Conservation (phyloP, 2,797 vertebrate genomes). For the Pangasius mekongensis region DNA sequence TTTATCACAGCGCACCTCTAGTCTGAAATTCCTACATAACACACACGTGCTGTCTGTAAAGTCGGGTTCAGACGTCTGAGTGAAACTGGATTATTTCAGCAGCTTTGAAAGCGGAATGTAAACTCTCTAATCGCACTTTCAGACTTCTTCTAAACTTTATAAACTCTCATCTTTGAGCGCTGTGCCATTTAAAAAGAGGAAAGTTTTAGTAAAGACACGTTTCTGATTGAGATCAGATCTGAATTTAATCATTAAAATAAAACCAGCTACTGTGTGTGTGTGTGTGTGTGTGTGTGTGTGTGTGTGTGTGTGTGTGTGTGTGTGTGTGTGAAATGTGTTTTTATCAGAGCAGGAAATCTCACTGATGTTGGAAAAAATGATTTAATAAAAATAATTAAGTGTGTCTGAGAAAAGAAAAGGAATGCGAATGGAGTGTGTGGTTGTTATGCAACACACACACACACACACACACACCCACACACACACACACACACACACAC, state of each 20-base stretch:
- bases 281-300: conserved; percentile 21
- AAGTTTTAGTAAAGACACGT: not conserved
- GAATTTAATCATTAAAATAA: not conserved
- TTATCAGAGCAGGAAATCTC: not conserved
- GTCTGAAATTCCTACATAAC: too few species aligned
- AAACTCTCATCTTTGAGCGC: not conserved
- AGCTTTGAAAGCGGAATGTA: not conserved
- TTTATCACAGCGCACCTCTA: too few species aligned
- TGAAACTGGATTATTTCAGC: not conserved
- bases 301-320: not conserved
- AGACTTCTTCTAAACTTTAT: not conserved
- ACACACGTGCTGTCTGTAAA: too few species aligned
- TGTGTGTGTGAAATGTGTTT: not conserved
- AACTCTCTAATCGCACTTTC: not conserved
- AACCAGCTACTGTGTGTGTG: not conserved
- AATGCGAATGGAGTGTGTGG: not conserved
- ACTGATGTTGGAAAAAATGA: not conserved
- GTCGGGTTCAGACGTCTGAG: not conserved
- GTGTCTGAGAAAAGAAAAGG: not conserved
- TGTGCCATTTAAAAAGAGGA: not conserved
- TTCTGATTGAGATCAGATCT: not conserved
- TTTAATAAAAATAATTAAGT: conserved; percentile 1
- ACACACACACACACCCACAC: conserved; percentile 6
- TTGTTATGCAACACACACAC: not conserved
- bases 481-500: conserved; percentile 1